A percentile compares a stretch with the other conserved stretches of the same genome.
Conservation (phyloP, 1,140 invertebrate species). For the Doryteuthis pealeii region DNA sequence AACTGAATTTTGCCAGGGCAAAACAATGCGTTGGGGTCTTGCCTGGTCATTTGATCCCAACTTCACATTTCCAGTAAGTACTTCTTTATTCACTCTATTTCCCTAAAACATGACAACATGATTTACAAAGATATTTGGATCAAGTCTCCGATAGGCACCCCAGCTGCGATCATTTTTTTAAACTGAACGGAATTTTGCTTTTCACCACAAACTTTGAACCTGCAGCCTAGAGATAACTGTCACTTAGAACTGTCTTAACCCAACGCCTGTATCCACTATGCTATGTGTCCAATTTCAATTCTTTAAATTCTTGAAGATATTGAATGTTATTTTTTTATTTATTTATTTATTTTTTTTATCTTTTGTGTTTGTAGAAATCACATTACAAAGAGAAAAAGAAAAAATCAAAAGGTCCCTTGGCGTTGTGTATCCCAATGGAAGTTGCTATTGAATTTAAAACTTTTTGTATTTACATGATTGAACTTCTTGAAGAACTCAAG, state of each 20-base stretch:
- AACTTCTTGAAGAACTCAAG: conserved; percentile 37
- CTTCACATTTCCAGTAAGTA: conserved; percentile 55
- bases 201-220: too few relatives aligned
- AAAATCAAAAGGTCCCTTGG: conserved; percentile 33
- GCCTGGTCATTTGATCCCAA: conserved; percentile 66
- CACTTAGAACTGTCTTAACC: too few relatives aligned
- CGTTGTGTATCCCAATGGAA: conserved; percentile 29
- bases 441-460: conserved; percentile 30
- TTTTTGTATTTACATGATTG: conserved; percentile 29
- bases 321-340: too few relatives aligned
- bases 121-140: too few relatives aligned
- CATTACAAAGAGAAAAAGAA: conserved; percentile 41
- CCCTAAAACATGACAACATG: too few relatives aligned
- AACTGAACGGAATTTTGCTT: too few relatives aligned
- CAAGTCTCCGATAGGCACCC: too few relatives aligned
- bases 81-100: background rate
- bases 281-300: too few relatives aligned
- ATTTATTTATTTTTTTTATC: background rate
- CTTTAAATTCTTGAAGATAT: too few relatives aligned
- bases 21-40: conserved; percentile 77
- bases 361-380: conserved; percentile 39
- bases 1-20: conserved; percentile 91
- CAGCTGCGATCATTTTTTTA: too few relatives aligned
- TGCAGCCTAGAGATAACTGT: too few relatives aligned
- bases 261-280: too few relatives aligned